Conservation (phyloP, 2,888 invertebrate species). For the Chalcosyrphus nemorum region DNA sequence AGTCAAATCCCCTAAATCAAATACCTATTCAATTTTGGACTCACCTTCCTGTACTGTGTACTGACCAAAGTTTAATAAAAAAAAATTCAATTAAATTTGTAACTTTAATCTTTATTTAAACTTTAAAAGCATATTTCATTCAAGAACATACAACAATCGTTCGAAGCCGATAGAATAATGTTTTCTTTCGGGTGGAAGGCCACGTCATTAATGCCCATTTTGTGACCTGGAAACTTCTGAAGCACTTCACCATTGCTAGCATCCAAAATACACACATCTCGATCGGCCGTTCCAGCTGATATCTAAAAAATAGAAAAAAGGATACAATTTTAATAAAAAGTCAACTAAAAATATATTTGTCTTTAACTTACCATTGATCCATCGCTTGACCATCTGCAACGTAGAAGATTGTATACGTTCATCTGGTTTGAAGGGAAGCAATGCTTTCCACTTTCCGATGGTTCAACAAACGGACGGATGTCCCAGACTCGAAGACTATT, state of each 20-base stretch:
- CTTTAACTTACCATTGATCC: slow-evolving; percentile 84
- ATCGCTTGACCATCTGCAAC: slow-evolving; percentile 96
- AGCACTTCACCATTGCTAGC: background rate
- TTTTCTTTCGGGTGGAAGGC: slow-evolving; percentile 97
- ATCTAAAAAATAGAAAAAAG: slow-evolving; percentile 78
- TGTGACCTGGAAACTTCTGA: background rate
- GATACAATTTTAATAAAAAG: background rate
- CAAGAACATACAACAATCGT: slow-evolving; percentile 96
- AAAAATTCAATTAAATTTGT: no score
- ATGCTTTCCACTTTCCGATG: slow-evolving; percentile 97
- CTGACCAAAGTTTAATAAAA: no score
- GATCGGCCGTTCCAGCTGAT: background rate
- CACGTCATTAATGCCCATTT: slow-evolving; percentile 84
- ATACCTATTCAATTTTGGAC: no score
- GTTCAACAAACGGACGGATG: slow-evolving; percentile 95
- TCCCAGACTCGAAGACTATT: slow-evolving; percentile 98
- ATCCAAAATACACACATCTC: background rate
- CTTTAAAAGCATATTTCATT: slow-evolving; percentile 84
- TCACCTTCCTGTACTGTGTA: no score
- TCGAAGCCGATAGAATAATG: slow-evolving; percentile 94
- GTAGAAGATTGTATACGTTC: slow-evolving; percentile 97
- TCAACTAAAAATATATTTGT: background rate
- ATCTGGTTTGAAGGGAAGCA: slow-evolving; percentile 96
- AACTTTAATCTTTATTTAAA: no score
- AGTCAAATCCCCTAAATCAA: no score